Evolutionary conservation across 1,140 invertebrate species (phyloP), one percentile per base, ranked within the genome.

Genomic region (Pseudomyrmex concolor): DNA sequence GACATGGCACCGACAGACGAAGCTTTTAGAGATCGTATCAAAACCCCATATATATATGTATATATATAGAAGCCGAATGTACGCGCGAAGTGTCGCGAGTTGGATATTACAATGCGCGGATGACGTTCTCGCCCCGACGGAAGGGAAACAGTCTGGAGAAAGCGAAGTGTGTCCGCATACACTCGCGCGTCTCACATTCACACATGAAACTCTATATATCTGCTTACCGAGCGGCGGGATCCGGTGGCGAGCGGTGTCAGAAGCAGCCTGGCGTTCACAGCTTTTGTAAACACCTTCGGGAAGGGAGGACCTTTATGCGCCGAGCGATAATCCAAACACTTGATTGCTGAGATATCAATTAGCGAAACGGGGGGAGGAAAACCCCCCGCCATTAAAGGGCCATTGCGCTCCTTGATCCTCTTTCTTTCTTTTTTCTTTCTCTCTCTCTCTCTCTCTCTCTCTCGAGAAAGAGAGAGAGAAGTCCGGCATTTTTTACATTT

Each of bases 321-420:
- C 62, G 70, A 71, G 60, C 84, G 84, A 92, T 91, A 92, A 93
- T 92, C 87, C 92, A 94, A 94, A 94, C 93, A 94, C 93, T 94
- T 92, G 92, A 94, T 94, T 93, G 92, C 86, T 72, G 84, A 84
- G 92, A 93, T 93, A 94, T 94, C 94, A 94, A 94, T 94, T 94
- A 94, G 91, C 89, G 84, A 72, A 72, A 66, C 54, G 62, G 55
- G 34, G 34, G 64, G 25, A 15, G 43, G 54, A 60, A 64, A 25
- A 25, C 25, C 3, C 55, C 60, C 48, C 80, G 59, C 83, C 76
- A 72, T 85, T 89, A 84, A 73, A 45, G 34, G 51, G 48, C 48
- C 59, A 10, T 22, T 70, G 76, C 54, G 34, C 54, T 25, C 19
- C 50, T 15, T 25, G 48, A 17, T 60, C 45, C 10, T 67, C 50